phyloP scores from a whole-genome alignment of 53 echinoderm and acorn worm species.

The Pentamera pediparva region DNA sequence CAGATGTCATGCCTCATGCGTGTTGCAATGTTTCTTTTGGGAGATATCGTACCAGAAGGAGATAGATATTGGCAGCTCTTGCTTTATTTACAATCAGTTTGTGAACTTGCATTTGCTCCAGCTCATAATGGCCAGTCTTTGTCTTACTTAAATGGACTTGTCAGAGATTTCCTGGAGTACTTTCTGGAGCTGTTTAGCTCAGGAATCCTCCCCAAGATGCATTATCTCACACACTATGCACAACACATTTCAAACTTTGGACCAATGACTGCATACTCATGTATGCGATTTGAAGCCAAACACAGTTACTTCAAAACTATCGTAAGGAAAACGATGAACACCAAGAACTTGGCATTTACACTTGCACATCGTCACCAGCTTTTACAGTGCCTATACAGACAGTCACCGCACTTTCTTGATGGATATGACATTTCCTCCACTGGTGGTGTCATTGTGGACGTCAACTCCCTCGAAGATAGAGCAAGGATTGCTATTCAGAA shows the following conservation, averaged over 20 bases:
- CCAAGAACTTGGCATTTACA: slow-evolving; percentile 24
- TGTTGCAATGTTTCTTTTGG: not conserved
- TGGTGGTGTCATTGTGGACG: not conserved
- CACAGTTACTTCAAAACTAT: slow-evolving; percentile 32
- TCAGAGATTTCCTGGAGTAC: slow-evolving; percentile 27
- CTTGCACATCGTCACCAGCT: slow-evolving; percentile 31
- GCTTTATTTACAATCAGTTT: not conserved
- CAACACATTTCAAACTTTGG: slow-evolving; percentile 35
- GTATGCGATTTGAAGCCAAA: slow-evolving; percentile 24
- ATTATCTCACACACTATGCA: slow-evolving; percentile 33
- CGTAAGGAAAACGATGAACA: slow-evolving; percentile 32
- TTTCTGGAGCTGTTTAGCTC: slow-evolving; percentile 9
- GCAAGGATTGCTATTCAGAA: not conserved
- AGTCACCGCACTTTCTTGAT: not conserved
- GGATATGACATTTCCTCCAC: not conserved
- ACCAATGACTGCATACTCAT: slow-evolving; percentile 19
- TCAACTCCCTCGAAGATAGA: not conserved
- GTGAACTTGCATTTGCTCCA: slow-evolving; percentile 13
- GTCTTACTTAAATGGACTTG: not conserved
- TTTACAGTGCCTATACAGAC: slow-evolving; percentile 28
- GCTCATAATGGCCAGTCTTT: slow-evolving; percentile 15
- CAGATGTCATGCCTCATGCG: slow-evolving; percentile 23
- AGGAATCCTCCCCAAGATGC: slow-evolving; percentile 31
- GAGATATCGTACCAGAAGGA: not conserved
- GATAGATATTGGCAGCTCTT: slow-evolving; percentile 20